Percentiles rank a stretch among this genome's conserved stretches.
phyloP scores from a whole-genome alignment of 2,113 vertebrate species.

The Trogon melanurus region DNA sequence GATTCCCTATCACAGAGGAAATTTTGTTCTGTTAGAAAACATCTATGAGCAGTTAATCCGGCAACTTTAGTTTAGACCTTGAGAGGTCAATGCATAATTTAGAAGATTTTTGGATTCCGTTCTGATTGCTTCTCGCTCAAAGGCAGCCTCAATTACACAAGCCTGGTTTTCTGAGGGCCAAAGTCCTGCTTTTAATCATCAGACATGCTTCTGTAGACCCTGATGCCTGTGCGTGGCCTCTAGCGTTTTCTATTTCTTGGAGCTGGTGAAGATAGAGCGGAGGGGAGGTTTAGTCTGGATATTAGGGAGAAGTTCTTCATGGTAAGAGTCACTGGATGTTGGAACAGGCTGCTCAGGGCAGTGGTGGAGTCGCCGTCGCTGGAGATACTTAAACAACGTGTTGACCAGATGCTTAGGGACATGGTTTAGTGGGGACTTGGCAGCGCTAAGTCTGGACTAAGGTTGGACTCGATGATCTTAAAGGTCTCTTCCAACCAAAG shows the following conservation, averaged over 20 bases:
- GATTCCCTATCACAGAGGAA: slow-evolving; percentile 1
- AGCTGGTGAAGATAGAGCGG: not conserved
- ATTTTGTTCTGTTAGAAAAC: slow-evolving; percentile 36
- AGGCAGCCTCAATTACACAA: not conserved
- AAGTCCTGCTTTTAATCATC: not conserved
- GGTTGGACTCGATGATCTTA: too few relatives aligned
- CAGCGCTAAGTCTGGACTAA: too few relatives aligned
- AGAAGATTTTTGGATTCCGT: not conserved
- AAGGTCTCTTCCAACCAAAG: too few relatives aligned
- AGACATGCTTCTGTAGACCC: not conserved
- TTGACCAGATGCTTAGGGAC: too few relatives aligned
- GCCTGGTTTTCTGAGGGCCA: not conserved
- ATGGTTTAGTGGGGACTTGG: too few relatives aligned
- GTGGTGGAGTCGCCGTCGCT: too few relatives aligned
- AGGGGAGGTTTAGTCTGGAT: too few relatives aligned
- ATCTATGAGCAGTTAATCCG: slow-evolving; percentile 36
- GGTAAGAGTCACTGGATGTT: too few relatives aligned
- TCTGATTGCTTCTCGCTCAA: not conserved
- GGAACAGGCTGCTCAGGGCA: too few relatives aligned
- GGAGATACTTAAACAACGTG: too few relatives aligned
- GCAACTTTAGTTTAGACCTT: slow-evolving; percentile 39
- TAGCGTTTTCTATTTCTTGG: not conserved
- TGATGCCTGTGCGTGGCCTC: fast-evolving
- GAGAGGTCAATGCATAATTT: slow-evolving; percentile 58
- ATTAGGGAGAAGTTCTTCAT: too few relatives aligned